These are phyloP conservation scores for Acanthurus leucopareius DNA, from an alignment of 2,797 vertebrate species.

Conservation along the genomic window DNA sequence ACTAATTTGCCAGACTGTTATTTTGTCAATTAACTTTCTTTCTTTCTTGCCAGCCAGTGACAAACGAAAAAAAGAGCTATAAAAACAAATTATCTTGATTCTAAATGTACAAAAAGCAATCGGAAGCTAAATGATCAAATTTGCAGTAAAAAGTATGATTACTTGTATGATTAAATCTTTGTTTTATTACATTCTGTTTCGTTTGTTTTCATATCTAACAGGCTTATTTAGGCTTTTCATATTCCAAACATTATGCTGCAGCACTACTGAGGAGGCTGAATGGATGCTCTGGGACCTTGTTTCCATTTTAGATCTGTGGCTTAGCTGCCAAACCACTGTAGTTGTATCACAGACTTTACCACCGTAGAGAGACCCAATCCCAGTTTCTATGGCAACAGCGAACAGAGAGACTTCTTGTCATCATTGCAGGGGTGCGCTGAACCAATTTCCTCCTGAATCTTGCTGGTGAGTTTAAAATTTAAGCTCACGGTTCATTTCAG, in stretches of 20 bases:
- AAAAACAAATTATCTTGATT: too few species aligned
- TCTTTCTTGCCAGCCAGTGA: too few species aligned
- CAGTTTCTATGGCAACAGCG: slow-evolving; percentile 81
- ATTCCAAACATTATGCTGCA: slow-evolving; percentile 28
- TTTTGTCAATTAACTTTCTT: slow-evolving; percentile 3
- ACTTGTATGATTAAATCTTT: background rate
- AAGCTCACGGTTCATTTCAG: slow-evolving; percentile 54
- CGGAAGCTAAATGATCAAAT: background rate
- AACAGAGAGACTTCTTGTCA: slow-evolving; percentile 68
- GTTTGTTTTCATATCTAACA: slow-evolving; percentile 17
- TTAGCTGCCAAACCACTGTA: slow-evolving; percentile 57
- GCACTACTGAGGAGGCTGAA: slow-evolving; percentile 30
- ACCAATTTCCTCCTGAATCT: slow-evolving; percentile 53
- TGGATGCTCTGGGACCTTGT: slow-evolving; percentile 47
- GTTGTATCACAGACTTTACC: slow-evolving; percentile 56
- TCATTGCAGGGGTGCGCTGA: slow-evolving; percentile 57
- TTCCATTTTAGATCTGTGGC: slow-evolving; percentile 41
- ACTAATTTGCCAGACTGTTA: background rate
- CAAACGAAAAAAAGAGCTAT: too few species aligned
- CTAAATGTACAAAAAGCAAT: background rate
- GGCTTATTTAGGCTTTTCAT: slow-evolving; percentile 9
- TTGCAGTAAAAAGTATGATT: background rate
- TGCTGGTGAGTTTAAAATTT: slow-evolving; percentile 50
- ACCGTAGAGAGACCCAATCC: slow-evolving; percentile 53
- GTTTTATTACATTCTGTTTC: background rate